Evolutionary conservation across 2,888 invertebrate genomes (phyloP), one percentile per base, ranked within the genome.

Genomic region (Plebejus argus): DNA sequence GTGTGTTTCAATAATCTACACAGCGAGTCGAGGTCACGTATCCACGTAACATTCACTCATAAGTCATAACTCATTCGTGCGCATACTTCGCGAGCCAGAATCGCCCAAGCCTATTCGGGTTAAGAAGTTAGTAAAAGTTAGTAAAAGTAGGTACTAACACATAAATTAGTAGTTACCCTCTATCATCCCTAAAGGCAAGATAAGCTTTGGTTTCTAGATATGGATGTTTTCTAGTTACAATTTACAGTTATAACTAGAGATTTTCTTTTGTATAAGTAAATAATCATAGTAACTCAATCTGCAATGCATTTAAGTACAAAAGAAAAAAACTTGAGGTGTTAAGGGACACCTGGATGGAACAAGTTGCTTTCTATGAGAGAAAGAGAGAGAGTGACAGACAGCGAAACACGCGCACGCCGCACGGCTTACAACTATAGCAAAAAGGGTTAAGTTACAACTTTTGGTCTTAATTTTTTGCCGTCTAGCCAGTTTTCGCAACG

Each of bases 11-110:
- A 49, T 74, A 18, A 83, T 81, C 83, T 84, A 82, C 83, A 80
- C 83, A 84, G 83, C 84, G 83, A 84, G 85, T 85, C 80, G 56
- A 53, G 66, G 33, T 66, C 6, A 45, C 45, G 45, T 45, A 45
- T 10, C 28, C 70, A 61, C 20, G 23, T 74, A 74, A 45, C 72
- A 72, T 23, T 72, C 74, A 74, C 23, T 74, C 74, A 28, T 71
- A 71, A 45, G 20, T 45, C 71, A 45, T 71, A 71, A 45, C 39
- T 45, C 71, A 45, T 39, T 66, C 28, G 49, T 71, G 12, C 53
- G 49, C 49, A 45, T 61, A 61, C 53, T 70, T 77, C 77, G 77
- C 78, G 39, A 71, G 71, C 39, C 39, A 39, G 39, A 23, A 70
- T 61, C 23, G 61, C 18, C 53, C 53, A 53, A 53, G 53, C 18